Evolutionary conservation across 2,797 vertebrate genomes (phyloP).

Genomic region (Sebastes iracundus): DNA sequence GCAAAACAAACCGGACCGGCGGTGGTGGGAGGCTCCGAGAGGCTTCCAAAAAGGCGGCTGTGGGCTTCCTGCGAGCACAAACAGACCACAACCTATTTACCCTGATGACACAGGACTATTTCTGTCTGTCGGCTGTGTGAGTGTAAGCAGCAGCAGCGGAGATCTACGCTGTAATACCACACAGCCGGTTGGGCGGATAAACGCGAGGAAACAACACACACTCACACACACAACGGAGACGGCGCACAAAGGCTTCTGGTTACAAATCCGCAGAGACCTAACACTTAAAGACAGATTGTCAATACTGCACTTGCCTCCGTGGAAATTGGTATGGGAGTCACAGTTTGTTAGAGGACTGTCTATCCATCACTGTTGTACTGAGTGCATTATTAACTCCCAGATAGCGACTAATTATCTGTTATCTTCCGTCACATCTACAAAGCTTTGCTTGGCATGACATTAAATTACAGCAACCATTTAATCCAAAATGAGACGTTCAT

Average conservation of each 20-base stretch:
- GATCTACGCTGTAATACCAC: slow-evolving; percentile 58
- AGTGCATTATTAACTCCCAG: slow-evolving; percentile 60
- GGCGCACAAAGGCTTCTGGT: slow-evolving; percentile 60
- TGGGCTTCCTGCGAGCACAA: slow-evolving; percentile 58
- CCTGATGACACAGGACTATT: slow-evolving; percentile 68
- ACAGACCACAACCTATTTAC: slow-evolving; percentile 64
- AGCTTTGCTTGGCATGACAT: slow-evolving; percentile 9
- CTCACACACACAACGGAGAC: slow-evolving; percentile 18
- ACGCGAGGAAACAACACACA: slow-evolving; percentile 29
- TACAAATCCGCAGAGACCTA: slow-evolving; percentile 68
- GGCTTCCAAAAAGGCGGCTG: slow-evolving; percentile 50
- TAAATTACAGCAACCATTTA: slow-evolving; percentile 15
- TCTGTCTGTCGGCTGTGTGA: slow-evolving; percentile 55
- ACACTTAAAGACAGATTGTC: slow-evolving; percentile 75
- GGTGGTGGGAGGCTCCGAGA: slow-evolving; percentile 35
- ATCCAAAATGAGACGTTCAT: slow-evolving; percentile 14
- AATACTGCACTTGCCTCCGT: slow-evolving; percentile 63
- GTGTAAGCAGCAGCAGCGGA: slow-evolving; percentile 36
- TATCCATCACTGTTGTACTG: slow-evolving; percentile 50
- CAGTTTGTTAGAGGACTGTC: slow-evolving; percentile 57
- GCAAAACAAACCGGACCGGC: slow-evolving; percentile 65
- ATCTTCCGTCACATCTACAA: slow-evolving; percentile 41
- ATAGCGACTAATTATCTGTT: slow-evolving; percentile 56
- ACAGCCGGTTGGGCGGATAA: slow-evolving; percentile 51
- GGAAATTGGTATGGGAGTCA: slow-evolving; percentile 58